Evolutionary conservation across 2,113 vertebrate species (phyloP), one percentile per base, ranked within the genome.

Genomic region (Myxocyprinus asiaticus): DNA sequence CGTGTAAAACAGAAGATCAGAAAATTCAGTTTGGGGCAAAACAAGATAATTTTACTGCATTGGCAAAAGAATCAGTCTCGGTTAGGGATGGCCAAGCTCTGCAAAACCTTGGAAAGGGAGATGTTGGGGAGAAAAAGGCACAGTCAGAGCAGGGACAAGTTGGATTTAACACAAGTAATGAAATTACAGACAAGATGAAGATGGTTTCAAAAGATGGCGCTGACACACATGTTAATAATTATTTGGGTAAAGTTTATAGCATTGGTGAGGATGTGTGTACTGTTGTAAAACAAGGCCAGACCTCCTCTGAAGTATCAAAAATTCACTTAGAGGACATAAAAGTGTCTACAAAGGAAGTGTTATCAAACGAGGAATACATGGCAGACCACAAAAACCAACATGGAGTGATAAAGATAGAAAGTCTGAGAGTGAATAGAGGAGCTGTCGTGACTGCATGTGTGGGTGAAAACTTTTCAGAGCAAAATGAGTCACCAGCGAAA

Each of bases 151-250:
- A 69, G 69, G 50, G 78, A 53, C 53, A 82, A 76, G 8, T 5
- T 50, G 73, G 9, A 65, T 78, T 88, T 77, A 65, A 88, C 86
- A 83, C 3, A 15, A n/a, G 33, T 15, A 70, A 66, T 14, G 82
- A 65, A 51, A 42, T 47, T 10, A 77, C 62, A 15, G 42, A 62
- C 59, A 80, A 63, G 50, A 80, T 56, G 50, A 79, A 77, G 7
- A 22, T 43, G 66, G 10, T 53, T 81, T 87, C 76, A 61, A 89
- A 87, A 82, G 69, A 80, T 43, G 70, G 77, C 65, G 42, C 42
- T 73, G 55, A 68, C 14, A 15, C 55, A 45, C 78, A 85, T 42
- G 80, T 55, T 76, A 79, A 76, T 62, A 75, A 71, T 61, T 56
- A 76, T 61, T 78, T 5, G 73, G 48, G 14, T 70, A 65, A 83